Evolutionary conservation across 2,113 vertebrate species (phyloP).

Genomic region (Petrocephalus microphthalmus): DNA sequence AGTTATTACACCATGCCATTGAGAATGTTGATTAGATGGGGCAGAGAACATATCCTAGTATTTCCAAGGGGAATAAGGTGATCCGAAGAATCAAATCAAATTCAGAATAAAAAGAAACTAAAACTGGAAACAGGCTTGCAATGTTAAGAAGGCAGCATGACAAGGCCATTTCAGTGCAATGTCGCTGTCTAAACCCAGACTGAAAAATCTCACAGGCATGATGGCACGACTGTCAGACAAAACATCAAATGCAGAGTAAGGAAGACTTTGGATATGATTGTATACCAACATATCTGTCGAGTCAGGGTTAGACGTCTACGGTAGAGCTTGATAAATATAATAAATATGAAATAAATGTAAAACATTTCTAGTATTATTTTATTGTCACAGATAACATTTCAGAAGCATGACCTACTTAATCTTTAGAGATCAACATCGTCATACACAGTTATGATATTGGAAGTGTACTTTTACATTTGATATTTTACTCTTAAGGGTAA

Average conservation of each 20-base stretch:
- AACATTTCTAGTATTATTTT: not conserved
- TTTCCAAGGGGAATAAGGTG: not conserved
- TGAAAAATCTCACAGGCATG: not conserved
- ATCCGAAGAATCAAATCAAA: not conserved
- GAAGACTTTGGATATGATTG: not conserved
- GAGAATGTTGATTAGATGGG: not conserved
- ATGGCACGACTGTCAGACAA: not conserved
- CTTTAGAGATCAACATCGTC: not conserved
- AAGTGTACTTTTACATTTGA: not conserved
- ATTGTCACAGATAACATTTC: not conserved
- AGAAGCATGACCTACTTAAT: not conserved
- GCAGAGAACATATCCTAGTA: not conserved
- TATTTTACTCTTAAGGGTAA: not conserved
- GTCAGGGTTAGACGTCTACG: not conserved
- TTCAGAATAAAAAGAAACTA: not conserved
- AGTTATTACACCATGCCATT: not conserved
- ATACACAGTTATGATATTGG: not conserved
- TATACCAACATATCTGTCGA: not conserved
- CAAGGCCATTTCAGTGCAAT: not conserved
- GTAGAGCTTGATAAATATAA: not conserved
- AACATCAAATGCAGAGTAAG: not conserved
- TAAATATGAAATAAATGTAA: not conserved
- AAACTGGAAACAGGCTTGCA: not conserved
- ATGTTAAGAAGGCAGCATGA: not conserved
- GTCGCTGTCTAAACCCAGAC: not conserved